A percentile compares a stretch with the other conserved stretches of the same genome.
These are phyloP conservation scores for Cathartes aura DNA, from an alignment of 2,113 vertebrate genomes.

Conservation along the genomic window DNA sequence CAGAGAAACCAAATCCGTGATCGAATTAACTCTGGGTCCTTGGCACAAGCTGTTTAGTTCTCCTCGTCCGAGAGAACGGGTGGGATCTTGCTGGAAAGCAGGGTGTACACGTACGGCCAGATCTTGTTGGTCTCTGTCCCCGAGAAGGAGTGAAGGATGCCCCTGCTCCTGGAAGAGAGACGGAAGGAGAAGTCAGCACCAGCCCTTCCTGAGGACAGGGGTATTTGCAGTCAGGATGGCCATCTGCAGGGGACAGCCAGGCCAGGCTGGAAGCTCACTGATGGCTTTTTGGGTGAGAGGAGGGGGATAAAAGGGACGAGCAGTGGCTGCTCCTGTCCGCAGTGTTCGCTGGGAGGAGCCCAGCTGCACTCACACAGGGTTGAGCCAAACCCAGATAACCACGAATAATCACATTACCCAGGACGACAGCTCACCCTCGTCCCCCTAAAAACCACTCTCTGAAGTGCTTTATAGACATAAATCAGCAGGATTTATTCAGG, in stretches of 20 bases:
- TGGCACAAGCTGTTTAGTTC: conserved; percentile 31
- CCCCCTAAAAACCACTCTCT: neutral
- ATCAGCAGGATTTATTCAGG: neutral
- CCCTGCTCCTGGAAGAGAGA: conserved; percentile 83
- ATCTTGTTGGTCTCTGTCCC: conserved; percentile 97
- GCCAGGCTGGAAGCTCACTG: neutral
- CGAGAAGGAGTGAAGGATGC: conserved; percentile 92
- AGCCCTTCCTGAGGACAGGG: neutral
- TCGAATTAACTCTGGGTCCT: conserved; percentile 2
- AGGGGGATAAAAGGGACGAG: neutral
- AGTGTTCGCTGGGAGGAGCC: neutral
- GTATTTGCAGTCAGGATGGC: neutral
- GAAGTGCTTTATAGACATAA: neutral
- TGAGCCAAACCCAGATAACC: neutral
- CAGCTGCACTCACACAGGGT: neutral
- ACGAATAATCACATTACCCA: neutral
- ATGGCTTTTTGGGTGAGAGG: neutral
- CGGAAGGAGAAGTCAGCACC: neutral
- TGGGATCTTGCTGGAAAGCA: conserved; percentile 87
- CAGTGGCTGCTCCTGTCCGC: rapidly evolving
- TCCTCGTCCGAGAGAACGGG: conserved; percentile 71
- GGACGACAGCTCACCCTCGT: neutral
- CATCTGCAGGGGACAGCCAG: rapidly evolving
- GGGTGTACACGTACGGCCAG: conserved; percentile 93
- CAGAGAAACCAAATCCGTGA: neutral